Base-by-base conservation (phyloP, 1,140 invertebrate species). In the Drosophila carrolli region DNA sequence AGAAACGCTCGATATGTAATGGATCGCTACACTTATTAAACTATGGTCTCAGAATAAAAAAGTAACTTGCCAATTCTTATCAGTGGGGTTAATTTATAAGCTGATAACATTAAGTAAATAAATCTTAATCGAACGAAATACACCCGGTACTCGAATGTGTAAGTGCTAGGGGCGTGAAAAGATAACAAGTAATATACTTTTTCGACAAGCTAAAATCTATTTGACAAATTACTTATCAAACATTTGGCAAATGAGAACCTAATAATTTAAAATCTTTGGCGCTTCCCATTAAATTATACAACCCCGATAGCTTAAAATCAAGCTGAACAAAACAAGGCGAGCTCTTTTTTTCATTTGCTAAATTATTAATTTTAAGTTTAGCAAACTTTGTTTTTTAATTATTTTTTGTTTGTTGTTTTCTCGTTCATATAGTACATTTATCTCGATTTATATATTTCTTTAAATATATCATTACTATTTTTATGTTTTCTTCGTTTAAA, bases 321-420 rank as follows among this genome's bases (percentile, higher is more conserved):
- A 53, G 10, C 11, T 11, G 19, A 37, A 53, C 16, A 53, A 19
- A 19, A 55, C 16, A 13, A 40, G 10, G 8, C 19, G 5, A 75
- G 2, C 19, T 59, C 27, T 32, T 50, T 61, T 61, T 78, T 86
- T 65, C 83, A 86, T 86, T 86, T 86, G 83, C 83, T 86, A 86
- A 86, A 86, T 86, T 86, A 70, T 83, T 86, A 63, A 58, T 66
- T 82, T 88, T 88, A 83, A 83, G 85, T 83, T 86, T 86, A 86
- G 83, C 83, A 86, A 86, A 86, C 75, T 86, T 85, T 68, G 35
- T 75, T 70, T 78, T 75, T 78, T 85, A 65, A 81, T 71, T 37
- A 53, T 75, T 63, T 75, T 67, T 75, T 60, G 51, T 81, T 61
- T 72, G 61, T 72, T 67, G 73, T 62, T 81, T 75, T 76, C 48